Conservation (phyloP, 2,797 vertebrate genomes). For the Falco novaeseelandiae region DNA sequence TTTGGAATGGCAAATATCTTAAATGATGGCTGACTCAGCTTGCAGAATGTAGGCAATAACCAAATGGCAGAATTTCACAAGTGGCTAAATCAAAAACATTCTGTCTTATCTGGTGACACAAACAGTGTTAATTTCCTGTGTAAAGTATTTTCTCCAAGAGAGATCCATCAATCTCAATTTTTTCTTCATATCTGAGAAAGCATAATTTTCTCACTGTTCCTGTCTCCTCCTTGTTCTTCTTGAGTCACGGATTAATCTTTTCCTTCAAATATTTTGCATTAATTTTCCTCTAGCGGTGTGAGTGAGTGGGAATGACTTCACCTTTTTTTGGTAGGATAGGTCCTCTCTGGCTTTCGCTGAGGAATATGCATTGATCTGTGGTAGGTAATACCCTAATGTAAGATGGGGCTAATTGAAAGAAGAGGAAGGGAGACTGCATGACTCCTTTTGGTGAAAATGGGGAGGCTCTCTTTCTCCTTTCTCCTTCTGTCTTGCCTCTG, state of each 20-base stretch:
- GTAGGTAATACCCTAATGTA: neutral
- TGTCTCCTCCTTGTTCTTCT: neutral
- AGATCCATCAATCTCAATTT: neutral
- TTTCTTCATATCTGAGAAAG: neutral
- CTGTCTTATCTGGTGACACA: neutral
- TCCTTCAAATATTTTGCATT: neutral
- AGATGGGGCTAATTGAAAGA: neutral
- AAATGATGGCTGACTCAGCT: conserved; percentile 31
- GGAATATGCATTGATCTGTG: neutral
- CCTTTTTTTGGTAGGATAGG: neutral
- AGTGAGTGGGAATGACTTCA: neutral
- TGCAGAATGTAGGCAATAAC: neutral
- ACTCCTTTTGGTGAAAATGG: neutral
- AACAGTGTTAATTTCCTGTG: neutral
- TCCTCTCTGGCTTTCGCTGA: neutral
- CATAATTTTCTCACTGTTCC: neutral
- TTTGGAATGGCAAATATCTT: neutral
- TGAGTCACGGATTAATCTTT: neutral
- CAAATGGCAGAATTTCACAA: neutral
- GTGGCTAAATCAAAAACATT: neutral
- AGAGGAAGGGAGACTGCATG: neutral
- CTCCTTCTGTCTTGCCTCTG: neutral
- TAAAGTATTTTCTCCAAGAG: neutral
- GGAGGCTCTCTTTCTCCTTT: neutral
- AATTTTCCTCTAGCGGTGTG: neutral